Base-by-base conservation (phyloP, 2,888 invertebrate species). In the Drosophila falleni region DNA sequence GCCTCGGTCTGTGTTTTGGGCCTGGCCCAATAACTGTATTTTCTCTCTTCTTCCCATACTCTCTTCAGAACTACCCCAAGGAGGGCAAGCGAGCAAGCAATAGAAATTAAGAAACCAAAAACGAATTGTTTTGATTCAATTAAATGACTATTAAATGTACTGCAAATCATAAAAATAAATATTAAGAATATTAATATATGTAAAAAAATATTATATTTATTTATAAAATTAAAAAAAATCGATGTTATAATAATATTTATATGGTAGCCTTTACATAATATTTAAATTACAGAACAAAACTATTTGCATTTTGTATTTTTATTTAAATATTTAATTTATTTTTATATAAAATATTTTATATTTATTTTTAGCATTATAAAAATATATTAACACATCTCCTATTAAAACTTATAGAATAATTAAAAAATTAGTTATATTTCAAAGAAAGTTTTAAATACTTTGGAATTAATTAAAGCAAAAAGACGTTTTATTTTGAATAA, bases 41-140 rank as follows among this genome's bases (percentile, higher is more conserved):
- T 15, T 13, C 5, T 13, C 35, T 3, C 35, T 16, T 1, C 13
- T 3, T 6, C 19, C 16, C 31, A 0, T 19, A 0, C 33, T 2
- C 31, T 3, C 6, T 10, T 4, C 26, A 37, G 78, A 59, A 73
- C 74, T 74, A 78, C 67, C 73, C 54, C 74, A 78, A 61, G 13
- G 44, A 19, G 49, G 16, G 56, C 37, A 16, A 42, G 51, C 16
- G 39, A 39, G 60, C 33, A 41, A 16, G n/a, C 55, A 65, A 66
- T 64, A 66, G 31, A 53, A 68, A 68, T 60, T 44, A 33, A 56
- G 13, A 35, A 31, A 39, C 15, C 15, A 3, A 19, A 35, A 9
- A 64, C n/a, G 9, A 49, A 46, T 26, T 23, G 23, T 19, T 11
- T 41, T 4, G 5, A 10, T 19, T n/a, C 10, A 23, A 15, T 13